Base-by-base conservation (phyloP, 2,797 vertebrate genomes). In the Manis crassicaudata region DNA sequence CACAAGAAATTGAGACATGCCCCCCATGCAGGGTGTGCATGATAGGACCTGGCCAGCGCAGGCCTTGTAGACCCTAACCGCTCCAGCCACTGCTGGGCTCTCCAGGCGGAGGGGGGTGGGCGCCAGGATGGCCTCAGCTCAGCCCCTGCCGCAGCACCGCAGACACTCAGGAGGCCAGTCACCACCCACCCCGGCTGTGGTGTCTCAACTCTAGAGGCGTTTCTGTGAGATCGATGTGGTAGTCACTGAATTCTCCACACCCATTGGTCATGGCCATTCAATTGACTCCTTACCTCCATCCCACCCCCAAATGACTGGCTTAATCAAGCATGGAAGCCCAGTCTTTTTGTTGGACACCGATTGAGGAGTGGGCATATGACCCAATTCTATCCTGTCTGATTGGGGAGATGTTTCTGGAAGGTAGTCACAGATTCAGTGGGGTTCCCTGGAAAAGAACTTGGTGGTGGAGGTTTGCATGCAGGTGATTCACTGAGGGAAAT, bases 41-140 rank as follows among this genome's bases (percentile, higher is more conserved):
- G 46, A 10, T 1, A n/a, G 3, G 16, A 18, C n/a, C 40, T 17
- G 29, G 12, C 52, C 11, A 5, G 50, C 0, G 16, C 5, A 17
- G 25, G 67, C 6, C 7, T 32, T 16, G 2, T 10, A 50, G 43
- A 80, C 12, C 8, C 4, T 25, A 68, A 25, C 67, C 77, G 23
- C 20, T 7, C 10, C 6, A 5, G 54, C 76, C 83, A 92, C 81
- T 60, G 81, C 37, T 63, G 58, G 23, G 50, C 32, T 50, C 23
- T 9, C 11, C 54, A 0, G 9, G 37, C n/a, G 40, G 60, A 0
- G 12, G 37, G 37, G 40, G 60, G 23, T 80, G 72, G 75, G 68
- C 84, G 88, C 37, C 58, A 35, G 54, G 54, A 70, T 46, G 21
- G 29, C 3, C 23, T 23, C 29, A 12, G 5, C 13, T 23, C 29